Evolutionary conservation across 2,113 vertebrate genomes (phyloP).

Genomic region (Gavia stellata): DNA sequence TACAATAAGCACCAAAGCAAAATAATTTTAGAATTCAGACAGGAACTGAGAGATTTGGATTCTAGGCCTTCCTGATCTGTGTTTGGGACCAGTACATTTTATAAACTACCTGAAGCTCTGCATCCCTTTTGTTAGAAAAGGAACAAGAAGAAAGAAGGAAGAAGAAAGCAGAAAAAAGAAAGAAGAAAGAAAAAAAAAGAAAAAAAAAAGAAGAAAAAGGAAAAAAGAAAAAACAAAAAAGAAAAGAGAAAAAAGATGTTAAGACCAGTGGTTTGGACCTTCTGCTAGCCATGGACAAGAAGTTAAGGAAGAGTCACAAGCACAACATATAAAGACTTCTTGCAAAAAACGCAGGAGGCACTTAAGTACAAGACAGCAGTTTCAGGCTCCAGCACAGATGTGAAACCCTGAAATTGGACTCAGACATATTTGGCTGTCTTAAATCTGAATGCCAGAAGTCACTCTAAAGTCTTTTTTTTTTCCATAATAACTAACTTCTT

Average conservation of each 20-base stretch:
- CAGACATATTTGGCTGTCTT: not conserved
- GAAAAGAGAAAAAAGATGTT: not conserved
- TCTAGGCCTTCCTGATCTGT: not conserved
- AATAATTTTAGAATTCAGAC: not conserved
- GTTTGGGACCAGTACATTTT: not conserved
- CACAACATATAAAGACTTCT: not conserved
- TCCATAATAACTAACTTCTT: not conserved
- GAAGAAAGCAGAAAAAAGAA: rapidly evolving
- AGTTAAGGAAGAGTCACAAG: not conserved
- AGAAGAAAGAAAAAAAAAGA: no score
- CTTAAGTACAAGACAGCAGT: not conserved
- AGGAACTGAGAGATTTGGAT: not conserved
- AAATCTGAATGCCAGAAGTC: not conserved
- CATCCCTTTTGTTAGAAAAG: not conserved
- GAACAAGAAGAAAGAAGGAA: not conserved
- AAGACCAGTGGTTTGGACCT: not conserved
- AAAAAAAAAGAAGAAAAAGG: no score
- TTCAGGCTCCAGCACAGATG: not conserved
- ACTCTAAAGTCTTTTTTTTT: not conserved
- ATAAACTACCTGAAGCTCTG: not conserved
- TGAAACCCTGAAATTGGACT: not conserved
- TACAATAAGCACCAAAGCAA: not conserved
- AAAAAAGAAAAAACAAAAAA: rapidly evolving
- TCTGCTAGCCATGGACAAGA: not conserved
- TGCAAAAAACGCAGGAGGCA: not conserved